These are phyloP conservation scores for Asobara japonica DNA, from an alignment of 1,140 invertebrate species.

Conservation along the genomic window DNA sequence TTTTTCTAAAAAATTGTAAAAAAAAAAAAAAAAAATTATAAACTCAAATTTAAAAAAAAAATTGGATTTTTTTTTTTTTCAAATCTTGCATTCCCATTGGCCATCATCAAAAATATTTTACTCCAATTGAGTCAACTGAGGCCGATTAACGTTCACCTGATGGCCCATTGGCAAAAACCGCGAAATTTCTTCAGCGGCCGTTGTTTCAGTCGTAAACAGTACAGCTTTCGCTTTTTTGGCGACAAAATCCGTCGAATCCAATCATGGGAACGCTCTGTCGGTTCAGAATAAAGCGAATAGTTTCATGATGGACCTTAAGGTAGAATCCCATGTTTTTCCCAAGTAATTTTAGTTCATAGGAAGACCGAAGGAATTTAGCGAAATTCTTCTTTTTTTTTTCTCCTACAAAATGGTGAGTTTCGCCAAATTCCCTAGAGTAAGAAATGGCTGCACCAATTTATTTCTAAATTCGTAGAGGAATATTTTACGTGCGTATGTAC, in stretches of 20 bases:
- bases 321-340: neutral
- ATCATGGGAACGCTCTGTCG: neutral
- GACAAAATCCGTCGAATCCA: conserved; percentile 10
- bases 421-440: neutral
- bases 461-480: no score
- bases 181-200: neutral
- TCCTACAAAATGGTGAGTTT: neutral
- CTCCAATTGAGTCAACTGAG: conserved; percentile 10
- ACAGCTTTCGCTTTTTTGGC: neutral
- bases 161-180: neutral
- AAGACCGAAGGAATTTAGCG: neutral
- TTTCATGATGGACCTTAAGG: neutral
- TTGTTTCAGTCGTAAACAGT: neutral
- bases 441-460: neutral
- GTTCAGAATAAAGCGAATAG: neutral
- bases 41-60: no score
- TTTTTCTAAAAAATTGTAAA: no score
- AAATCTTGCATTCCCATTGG: no score
- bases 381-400: neutral
- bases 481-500: no score
- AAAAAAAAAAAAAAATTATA: no score
- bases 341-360: conserved; percentile 2
- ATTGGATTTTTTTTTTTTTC: no score
- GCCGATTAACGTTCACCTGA: neutral
- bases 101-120: no score